phyloP scores from a whole-genome alignment of 2,797 vertebrate species.

The Arctocebus calabarensis region DNA sequence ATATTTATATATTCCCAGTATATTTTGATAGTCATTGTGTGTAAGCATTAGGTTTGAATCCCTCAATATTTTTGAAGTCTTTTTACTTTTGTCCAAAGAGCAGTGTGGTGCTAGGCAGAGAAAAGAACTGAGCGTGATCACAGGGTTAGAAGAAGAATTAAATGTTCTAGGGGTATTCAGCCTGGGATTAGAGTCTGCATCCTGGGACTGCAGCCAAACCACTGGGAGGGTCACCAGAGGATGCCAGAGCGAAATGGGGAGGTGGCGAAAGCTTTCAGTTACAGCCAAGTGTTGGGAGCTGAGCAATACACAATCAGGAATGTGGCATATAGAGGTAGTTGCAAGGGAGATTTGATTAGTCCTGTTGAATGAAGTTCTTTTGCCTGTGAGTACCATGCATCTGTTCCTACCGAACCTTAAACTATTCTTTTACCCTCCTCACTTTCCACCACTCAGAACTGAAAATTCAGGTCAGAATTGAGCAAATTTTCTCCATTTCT shows the following conservation, averaged over 20 bases:
- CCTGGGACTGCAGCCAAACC: slow-evolving; percentile 67
- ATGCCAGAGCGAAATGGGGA: background rate
- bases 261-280: slow-evolving; percentile 56
- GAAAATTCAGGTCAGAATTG: slow-evolving; percentile 57
- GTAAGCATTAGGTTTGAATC: slow-evolving; percentile 37
- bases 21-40: slow-evolving; percentile 54
- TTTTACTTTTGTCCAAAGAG: slow-evolving; percentile 61
- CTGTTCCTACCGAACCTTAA: slow-evolving; percentile 73
- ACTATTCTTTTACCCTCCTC: background rate
- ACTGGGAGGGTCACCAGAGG: slow-evolving; percentile 30
- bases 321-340: slow-evolving; percentile 58
- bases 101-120: slow-evolving; percentile 49
- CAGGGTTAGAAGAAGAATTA: slow-evolving; percentile 53
- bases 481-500: slow-evolving; percentile 17
- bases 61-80: slow-evolving; percentile 58
- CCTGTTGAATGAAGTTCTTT: slow-evolving; percentile 73
- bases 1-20: slow-evolving; percentile 59
- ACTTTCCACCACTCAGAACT: background rate
- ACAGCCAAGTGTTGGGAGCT: slow-evolving; percentile 49
- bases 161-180: slow-evolving; percentile 44
- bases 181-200: background rate
- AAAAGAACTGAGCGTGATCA: slow-evolving; percentile 46
- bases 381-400: slow-evolving; percentile 31
- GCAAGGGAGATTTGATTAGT: slow-evolving; percentile 75
- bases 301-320: slow-evolving; percentile 4